Evolutionary conservation across 2,888 invertebrate genomes (phyloP).

Genomic region (Agriopis aurantiaria): DNA sequence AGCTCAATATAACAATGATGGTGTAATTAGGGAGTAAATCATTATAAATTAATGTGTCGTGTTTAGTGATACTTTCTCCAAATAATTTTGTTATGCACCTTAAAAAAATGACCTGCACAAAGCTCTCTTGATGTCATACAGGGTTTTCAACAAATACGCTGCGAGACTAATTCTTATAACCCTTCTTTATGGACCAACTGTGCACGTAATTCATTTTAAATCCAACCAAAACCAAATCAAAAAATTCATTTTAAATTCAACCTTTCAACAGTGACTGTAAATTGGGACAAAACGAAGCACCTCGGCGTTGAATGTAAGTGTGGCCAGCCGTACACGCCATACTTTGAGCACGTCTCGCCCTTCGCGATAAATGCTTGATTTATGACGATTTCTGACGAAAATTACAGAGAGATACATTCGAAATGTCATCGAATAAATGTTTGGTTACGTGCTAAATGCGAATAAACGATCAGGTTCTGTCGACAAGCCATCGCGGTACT

Average conservation of each 20-base stretch:
- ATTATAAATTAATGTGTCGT: too few relatives aligned
- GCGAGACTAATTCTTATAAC: conserved; percentile 1
- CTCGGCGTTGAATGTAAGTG: conserved; percentile 4
- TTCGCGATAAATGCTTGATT: conserved; percentile 59
- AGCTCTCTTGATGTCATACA: not conserved
- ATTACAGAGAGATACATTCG: conserved; percentile 47
- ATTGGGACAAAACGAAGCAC: conserved; percentile 18
- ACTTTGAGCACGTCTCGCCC: conserved; percentile 38
- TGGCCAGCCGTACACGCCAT: conserved; percentile 29
- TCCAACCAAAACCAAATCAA: too few relatives aligned
- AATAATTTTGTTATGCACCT: too few relatives aligned
- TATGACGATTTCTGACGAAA: conserved; percentile 58
- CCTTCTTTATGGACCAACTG: not conserved
- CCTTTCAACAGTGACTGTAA: conserved; percentile 17
- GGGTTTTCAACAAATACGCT: not conserved
- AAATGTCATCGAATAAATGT: conserved; percentile 48
- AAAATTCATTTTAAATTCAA: conserved; percentile 9
- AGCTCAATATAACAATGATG: too few relatives aligned
- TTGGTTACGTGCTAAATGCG: conserved; percentile 48
- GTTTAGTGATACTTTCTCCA: too few relatives aligned
- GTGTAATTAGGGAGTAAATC: too few relatives aligned
- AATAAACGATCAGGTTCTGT: conserved; percentile 47
- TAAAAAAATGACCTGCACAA: not conserved
- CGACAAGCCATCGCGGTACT: conserved; percentile 50
- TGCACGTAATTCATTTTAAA: conserved; percentile 5